These are phyloP conservation scores for Dendropsophus ebraccatus DNA, from an alignment of 2,113 vertebrate species.

Conservation along the genomic window DNA sequence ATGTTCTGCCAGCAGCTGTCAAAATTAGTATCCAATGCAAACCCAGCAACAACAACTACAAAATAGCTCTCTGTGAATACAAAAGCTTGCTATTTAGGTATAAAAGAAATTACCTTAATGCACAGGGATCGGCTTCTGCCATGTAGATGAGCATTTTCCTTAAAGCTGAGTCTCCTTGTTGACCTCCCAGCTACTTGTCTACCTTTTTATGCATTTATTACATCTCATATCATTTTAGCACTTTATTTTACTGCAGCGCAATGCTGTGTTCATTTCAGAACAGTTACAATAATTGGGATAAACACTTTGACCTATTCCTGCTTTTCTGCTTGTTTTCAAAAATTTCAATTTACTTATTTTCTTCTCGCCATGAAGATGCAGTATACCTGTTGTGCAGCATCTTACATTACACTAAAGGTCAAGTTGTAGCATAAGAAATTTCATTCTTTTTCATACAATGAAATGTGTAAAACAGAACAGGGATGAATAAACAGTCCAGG, in stretches of 20 bases:
- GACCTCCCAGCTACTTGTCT: not conserved
- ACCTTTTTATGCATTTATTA: constrained; percentile 6
- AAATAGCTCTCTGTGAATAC: no score
- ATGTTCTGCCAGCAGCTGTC: no score
- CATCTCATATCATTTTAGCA: constrained; percentile 14
- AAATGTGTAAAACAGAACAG: no score
- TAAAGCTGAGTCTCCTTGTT: not conserved
- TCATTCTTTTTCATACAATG: not conserved
- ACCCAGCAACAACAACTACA: no score
- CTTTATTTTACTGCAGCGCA: not conserved
- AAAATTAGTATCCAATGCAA: no score
- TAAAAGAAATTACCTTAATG: not conserved
- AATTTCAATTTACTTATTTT: not conserved
- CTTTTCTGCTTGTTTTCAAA: not conserved
- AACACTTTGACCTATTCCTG: not conserved
- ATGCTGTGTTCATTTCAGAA: constrained; percentile 12
- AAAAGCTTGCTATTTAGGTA: not conserved
- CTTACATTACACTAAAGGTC: not conserved
- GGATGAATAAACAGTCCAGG: no score
- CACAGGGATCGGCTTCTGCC: not conserved
- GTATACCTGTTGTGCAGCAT: not conserved
- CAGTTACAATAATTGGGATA: constrained; percentile 33
- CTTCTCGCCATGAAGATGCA: not conserved
- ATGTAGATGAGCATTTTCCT: not conserved
- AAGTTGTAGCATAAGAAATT: not conserved